A percentile compares a stretch with the other conserved stretches of the same genome.
phyloP scores from a whole-genome alignment of 2,888 invertebrate genomes.

The Entomobrya proxima region DNA sequence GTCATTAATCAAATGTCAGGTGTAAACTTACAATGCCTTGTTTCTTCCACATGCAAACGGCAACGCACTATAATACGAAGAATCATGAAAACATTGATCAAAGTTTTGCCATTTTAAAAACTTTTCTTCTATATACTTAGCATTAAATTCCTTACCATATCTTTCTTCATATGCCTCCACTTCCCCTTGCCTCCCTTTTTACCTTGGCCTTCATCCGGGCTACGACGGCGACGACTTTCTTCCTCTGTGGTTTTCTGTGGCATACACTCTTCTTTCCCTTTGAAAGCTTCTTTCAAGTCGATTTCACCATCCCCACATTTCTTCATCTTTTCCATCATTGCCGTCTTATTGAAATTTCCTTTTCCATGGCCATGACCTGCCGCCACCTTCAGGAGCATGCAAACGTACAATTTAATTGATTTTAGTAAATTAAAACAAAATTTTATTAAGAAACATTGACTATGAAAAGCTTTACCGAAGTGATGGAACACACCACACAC shows the following conservation, averaged over 20 bases:
- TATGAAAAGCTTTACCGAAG: neutral
- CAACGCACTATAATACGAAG: conserved; percentile 3
- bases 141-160: neutral
- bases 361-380: conserved; percentile 7
- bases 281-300: conserved; percentile 29
- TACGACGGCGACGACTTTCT: conserved; percentile 24
- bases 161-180: neutral
- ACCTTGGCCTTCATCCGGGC: conserved; percentile 3
- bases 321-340: conserved; percentile 40
- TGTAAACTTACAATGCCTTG: conserved; percentile 46
- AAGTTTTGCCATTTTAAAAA: neutral
- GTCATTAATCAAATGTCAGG: neutral
- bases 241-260: conserved; percentile 53
- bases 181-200: conserved; percentile 1
- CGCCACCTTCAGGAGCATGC: neutral
- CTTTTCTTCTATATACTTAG: too few relatives aligned
- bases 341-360: conserved; percentile 28
- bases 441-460: too few relatives aligned
- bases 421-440: too few relatives aligned
- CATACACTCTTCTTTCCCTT: conserved; percentile 53
- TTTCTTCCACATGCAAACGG: conserved; percentile 50
- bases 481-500: neutral
- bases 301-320: conserved; percentile 66
- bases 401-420: neutral
- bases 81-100: neutral